Percentiles rank a stretch among this genome's conserved stretches.
Evolutionary conservation across 2,797 vertebrate genomes (phyloP).

Genomic region (Notolabrus celidotus): DNA sequence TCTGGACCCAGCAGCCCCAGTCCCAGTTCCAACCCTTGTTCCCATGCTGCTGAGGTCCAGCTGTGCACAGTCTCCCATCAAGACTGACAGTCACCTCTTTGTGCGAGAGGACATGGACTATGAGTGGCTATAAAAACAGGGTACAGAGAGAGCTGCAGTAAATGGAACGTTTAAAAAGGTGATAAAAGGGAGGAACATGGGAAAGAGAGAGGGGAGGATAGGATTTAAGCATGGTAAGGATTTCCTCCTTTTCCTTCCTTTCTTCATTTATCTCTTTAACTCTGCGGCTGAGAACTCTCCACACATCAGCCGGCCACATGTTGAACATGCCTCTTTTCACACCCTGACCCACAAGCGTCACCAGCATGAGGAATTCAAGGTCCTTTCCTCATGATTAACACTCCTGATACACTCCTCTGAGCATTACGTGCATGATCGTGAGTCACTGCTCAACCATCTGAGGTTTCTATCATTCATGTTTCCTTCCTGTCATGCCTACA

Average conservation of each 20-base stretch:
- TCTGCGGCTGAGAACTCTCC: slow-evolving; percentile 4
- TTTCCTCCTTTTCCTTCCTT: slow-evolving; percentile 31
- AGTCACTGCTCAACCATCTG: slow-evolving; percentile 67
- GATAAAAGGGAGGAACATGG: slow-evolving; percentile 33
- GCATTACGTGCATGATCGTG: slow-evolving; percentile 41
- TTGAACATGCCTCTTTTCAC: slow-evolving; percentile 36
- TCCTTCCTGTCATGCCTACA: slow-evolving; percentile 52
- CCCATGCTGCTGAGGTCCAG: slow-evolving; percentile 61
- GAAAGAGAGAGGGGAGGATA: background rate
- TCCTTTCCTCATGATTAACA: slow-evolving; percentile 54
- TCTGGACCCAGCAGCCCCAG: slow-evolving; percentile 44
- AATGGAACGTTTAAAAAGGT: slow-evolving; percentile 60
- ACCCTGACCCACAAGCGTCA: slow-evolving; percentile 41
- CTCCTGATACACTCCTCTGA: slow-evolving; percentile 44
- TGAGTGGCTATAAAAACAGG: slow-evolving; percentile 44
- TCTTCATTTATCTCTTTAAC: slow-evolving; percentile 16
- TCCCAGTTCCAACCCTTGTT: slow-evolving; percentile 51
- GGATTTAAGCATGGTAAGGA: slow-evolving; percentile 6
- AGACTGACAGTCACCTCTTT: slow-evolving; percentile 72
- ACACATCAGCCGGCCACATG: slow-evolving; percentile 60
- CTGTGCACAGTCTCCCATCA: slow-evolving; percentile 68
- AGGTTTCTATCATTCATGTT: slow-evolving; percentile 56
- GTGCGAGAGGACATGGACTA: slow-evolving; percentile 58
- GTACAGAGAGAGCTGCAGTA: slow-evolving; percentile 29
- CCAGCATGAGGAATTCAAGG: slow-evolving; percentile 41